phyloP scores from a whole-genome alignment of 2,797 vertebrate species.

The Hyperoplus immaculatus region DNA sequence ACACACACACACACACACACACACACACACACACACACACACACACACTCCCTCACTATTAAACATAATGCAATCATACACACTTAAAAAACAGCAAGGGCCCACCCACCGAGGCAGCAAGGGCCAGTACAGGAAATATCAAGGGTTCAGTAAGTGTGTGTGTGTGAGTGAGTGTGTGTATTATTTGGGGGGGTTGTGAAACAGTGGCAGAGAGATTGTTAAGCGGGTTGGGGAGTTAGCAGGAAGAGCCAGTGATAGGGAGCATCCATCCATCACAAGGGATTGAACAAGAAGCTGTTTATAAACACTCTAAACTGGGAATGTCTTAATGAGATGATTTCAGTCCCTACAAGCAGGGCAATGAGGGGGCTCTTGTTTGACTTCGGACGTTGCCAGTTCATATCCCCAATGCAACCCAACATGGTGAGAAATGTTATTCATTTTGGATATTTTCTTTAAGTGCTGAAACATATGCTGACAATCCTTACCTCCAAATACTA shows the following conservation, averaged over 20 bases:
- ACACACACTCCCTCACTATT: conserved; percentile 36
- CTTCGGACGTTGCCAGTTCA: conserved; percentile 35
- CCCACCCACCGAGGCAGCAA: conserved; percentile 82
- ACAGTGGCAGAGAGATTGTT: conserved; percentile 77
- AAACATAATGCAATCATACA: conserved; percentile 56
- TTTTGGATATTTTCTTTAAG: neutral
- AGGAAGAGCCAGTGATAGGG: conserved; percentile 84
- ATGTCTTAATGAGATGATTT: conserved; percentile 87
- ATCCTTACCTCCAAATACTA: neutral
- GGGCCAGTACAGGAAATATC: conserved; percentile 61
- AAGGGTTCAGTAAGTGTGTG: conserved; percentile 39
- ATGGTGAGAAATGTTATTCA: neutral
- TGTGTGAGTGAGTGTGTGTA: conserved; percentile 46
- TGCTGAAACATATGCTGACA: neutral
- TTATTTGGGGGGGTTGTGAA: conserved; percentile 76
- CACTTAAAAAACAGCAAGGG: conserved; percentile 64
- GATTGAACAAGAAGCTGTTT: conserved; percentile 83
- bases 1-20: conserved; percentile 32
- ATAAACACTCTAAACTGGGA: conserved; percentile 86
- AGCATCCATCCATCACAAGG: conserved; percentile 83
- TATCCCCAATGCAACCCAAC: conserved; percentile 28
- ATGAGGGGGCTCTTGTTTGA: conserved; percentile 6
- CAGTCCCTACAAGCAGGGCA: conserved; percentile 45
- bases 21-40: conserved; percentile 31
- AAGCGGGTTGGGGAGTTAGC: conserved; percentile 66